Evolutionary conservation across 2,797 vertebrate genomes (phyloP).

Genomic region (Acanthiza pusilla): DNA sequence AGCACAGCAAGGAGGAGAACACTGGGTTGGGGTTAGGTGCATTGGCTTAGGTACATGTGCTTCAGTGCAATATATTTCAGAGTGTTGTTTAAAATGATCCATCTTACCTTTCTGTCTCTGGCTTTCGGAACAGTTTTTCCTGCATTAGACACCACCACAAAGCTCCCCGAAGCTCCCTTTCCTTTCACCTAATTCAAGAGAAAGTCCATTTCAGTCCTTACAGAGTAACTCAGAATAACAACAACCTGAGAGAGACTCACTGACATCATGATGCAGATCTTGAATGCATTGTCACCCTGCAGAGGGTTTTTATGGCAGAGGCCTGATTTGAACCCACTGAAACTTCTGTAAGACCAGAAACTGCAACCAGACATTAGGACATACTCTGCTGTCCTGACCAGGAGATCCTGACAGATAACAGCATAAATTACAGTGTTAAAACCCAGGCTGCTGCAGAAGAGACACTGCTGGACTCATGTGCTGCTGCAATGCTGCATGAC

Average conservation of each 20-base stretch:
- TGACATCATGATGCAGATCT: background rate
- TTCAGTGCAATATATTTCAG: background rate
- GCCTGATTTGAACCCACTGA: background rate
- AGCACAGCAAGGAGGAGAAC: background rate
- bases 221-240: background rate
- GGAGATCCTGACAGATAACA: background rate
- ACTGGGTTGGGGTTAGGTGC: background rate
- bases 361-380: background rate
- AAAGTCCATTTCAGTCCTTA: background rate
- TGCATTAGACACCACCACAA: conserved; percentile 83
- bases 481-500: background rate
- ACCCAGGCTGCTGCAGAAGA: background rate
- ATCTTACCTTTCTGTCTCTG: conserved; percentile 78
- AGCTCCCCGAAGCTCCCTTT: conserved; percentile 95
- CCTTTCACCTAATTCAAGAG: conserved; percentile 86
- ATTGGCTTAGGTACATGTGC: background rate
- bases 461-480: rapidly evolving
- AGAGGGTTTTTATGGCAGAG: background rate
- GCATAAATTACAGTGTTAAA: background rate
- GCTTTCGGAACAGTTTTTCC: conserved; percentile 76
- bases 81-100: background rate
- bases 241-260: background rate
- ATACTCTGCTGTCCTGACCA: background rate
- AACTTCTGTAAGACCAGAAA: background rate
- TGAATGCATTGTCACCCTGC: background rate